A percentile compares a stretch with the other conserved stretches of the same genome.
Evolutionary conservation across 2,888 invertebrate genomes (phyloP).

Genomic region (Nymphalis urticae): DNA sequence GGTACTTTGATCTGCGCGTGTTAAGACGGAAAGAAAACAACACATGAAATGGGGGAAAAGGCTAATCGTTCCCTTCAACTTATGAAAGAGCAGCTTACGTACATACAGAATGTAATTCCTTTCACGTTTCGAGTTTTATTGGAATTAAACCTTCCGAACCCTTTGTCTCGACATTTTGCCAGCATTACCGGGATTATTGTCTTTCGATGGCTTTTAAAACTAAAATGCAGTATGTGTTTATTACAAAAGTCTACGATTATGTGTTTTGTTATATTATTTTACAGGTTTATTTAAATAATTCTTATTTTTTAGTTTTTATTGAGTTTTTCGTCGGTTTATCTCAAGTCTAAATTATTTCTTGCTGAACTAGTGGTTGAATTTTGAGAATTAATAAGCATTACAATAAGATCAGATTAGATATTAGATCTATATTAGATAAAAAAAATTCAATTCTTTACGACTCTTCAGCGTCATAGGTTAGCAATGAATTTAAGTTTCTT

Average conservation of each 20-base stretch:
- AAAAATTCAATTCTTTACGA: too few relatives aligned
- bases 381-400: too few relatives aligned
- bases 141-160: conserved; percentile 75
- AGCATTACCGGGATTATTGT: conserved; percentile 67
- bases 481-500: too few relatives aligned
- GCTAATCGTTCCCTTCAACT: conserved; percentile 22
- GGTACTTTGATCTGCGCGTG: neutral
- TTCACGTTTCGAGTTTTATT: conserved; percentile 75
- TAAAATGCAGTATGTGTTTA: conserved; percentile 45
- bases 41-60: conserved; percentile 12
- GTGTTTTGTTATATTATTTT: neutral
- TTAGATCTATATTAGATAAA: too few relatives aligned
- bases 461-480: too few relatives aligned
- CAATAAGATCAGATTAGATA: too few relatives aligned
- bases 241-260: conserved; percentile 36
- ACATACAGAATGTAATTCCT: conserved; percentile 53
- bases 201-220: conserved; percentile 51
- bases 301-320: too few relatives aligned
- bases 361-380: too few relatives aligned
- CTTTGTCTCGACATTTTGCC: conserved; percentile 67
- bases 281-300: neutral
- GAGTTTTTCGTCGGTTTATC: too few relatives aligned
- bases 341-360: too few relatives aligned
- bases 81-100: conserved; percentile 33
- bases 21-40: conserved; percentile 4